Base-by-base conservation (phyloP, 2,888 invertebrate genomes). In the Troides aeacus region DNA sequence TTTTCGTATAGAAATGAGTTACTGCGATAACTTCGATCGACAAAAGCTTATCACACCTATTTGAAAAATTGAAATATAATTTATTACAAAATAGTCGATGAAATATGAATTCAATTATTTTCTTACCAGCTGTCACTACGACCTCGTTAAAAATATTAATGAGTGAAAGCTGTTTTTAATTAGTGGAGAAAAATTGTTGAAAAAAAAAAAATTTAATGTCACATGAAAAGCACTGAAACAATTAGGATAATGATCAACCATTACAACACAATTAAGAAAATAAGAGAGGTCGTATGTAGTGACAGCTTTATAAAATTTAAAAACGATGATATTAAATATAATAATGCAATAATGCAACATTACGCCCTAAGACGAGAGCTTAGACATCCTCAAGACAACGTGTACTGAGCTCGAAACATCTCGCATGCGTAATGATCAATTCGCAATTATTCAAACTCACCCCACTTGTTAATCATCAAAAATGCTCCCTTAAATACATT, bases 401-500 rank as follows among this genome's bases (percentile, higher is more conserved):
- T 60, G 62, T 70, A 64, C 66, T n/a, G 64, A 67, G 66, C 69
- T 72, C 73, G 39, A 69, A 73, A 73, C 67, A 68, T 70, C 70
- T 70, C 50, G 72, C 64, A 72, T 72, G 72, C 67, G 63, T 71
- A 71, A 71, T 66, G 69, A 70, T 63, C 66, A 71, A 62, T 59
- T 23, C 18, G 17, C 56, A 60, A 57, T 64, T 46, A 39, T 67
- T 53, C 72, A 73, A 74, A 73, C 69, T 72, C 66, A 66, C 64
- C 70, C 62, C 70, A 75, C 66, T 60, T 61, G 24, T 58, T 73
- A 70, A 70, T 72, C 64, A 58, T 80, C 83, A 84, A 84, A 82
- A 81, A 83, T 81, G 80, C 79, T 81, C 76, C 80, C 82, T 84
- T 21, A 86, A 84, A 84, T 84, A 86, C 76, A 81, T 84, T 88